phyloP scores from a whole-genome alignment of 2,888 invertebrate species.

The Omphaloscelis lunosa region DNA sequence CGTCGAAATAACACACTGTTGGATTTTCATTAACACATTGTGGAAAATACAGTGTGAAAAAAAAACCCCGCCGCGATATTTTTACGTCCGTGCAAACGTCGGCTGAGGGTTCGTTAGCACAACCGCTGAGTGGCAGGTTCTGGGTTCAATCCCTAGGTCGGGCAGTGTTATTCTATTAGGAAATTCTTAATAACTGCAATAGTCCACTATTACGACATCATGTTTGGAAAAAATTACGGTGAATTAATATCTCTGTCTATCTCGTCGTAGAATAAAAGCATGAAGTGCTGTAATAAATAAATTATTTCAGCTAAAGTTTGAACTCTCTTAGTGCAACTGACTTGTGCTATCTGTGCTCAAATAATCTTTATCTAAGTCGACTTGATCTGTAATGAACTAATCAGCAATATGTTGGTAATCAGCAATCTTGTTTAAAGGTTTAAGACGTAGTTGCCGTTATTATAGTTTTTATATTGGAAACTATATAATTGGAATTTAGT shows the following conservation, averaged over 20 bases:
- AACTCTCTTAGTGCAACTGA: not conserved
- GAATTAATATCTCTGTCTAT: not conserved
- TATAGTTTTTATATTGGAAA: not conserved
- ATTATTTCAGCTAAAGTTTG: not conserved
- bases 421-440: constrained; percentile 34
- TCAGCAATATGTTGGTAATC: constrained; percentile 8
- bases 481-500: not conserved
- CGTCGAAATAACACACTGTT: too few species aligned
- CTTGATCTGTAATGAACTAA: constrained; percentile 29
- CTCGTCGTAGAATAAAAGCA: not conserved
- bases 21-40: too few species aligned
- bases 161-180: not conserved
- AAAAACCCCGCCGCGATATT: too few species aligned
- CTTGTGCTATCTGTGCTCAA: constrained; percentile 19
- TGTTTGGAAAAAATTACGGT: not conserved
- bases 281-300: not conserved
- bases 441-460: not conserved
- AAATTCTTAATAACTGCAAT: not conserved
- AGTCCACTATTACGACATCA: not conserved
- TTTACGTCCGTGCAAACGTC: too few species aligned
- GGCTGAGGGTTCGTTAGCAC: too few species aligned
- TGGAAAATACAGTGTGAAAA: too few species aligned
- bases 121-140: not conserved
- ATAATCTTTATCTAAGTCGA: constrained; percentile 38
- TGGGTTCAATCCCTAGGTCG: not conserved